phyloP scores from a whole-genome alignment of 2,888 invertebrate genomes.

The Sabatieria punctata region DNA sequence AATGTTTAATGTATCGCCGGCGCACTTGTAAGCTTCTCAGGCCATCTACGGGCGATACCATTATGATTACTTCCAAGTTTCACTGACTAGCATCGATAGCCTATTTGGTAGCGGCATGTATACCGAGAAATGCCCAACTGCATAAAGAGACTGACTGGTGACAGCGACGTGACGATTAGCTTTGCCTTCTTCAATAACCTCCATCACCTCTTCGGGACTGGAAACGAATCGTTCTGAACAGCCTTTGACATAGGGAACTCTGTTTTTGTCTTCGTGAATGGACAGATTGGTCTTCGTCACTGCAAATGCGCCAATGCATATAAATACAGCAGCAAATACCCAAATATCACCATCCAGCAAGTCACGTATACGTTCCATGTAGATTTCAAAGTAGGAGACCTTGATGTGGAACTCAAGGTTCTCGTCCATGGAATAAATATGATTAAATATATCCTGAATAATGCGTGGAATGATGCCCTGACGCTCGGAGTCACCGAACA shows the following conservation, averaged over 20 bases:
- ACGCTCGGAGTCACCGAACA: slow-evolving; percentile 34
- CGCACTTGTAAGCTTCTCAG: too few species aligned
- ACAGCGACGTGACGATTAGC: slow-evolving; percentile 98
- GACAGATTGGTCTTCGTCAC: slow-evolving; percentile 95
- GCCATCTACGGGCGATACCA: too few species aligned
- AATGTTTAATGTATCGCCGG: too few species aligned
- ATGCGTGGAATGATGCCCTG: slow-evolving; percentile 86
- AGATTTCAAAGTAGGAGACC: slow-evolving; percentile 97
- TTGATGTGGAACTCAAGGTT: slow-evolving; percentile 99
- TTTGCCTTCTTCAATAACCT: slow-evolving; percentile 98
- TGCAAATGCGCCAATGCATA: slow-evolving; percentile 21
- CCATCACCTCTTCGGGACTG: slow-evolving; percentile 97
- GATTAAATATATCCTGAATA: slow-evolving; percentile 97
- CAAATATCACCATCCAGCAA: slow-evolving; percentile 68
- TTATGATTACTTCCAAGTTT: background rate
- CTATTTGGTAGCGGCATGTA: too few species aligned
- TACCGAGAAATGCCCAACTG: too few species aligned
- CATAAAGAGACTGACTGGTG: slow-evolving; percentile 67
- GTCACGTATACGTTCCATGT: slow-evolving; percentile 98
- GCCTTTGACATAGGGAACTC: slow-evolving; percentile 97
- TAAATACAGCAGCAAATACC: too few species aligned
- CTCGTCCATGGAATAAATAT: slow-evolving; percentile 99
- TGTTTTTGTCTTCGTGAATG: slow-evolving; percentile 98
- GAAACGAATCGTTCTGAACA: slow-evolving; percentile 97
- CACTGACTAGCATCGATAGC: too few species aligned